These are phyloP conservation scores for Lethrus apterus DNA, from an alignment of 1,140 invertebrate species.

Conservation along the genomic window DNA sequence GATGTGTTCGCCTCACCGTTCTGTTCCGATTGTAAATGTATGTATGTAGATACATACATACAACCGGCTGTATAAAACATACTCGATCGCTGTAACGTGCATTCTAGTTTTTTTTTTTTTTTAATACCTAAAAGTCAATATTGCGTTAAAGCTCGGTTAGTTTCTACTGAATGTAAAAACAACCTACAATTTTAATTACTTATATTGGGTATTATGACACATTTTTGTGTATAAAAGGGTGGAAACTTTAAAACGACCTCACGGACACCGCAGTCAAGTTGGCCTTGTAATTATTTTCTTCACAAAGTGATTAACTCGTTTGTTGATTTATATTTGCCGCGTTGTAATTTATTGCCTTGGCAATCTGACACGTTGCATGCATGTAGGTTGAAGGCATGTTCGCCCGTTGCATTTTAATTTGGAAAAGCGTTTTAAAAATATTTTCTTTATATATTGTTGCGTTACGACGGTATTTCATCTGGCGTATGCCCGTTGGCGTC, in stretches of 20 bases:
- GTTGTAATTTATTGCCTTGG: conserved; percentile 33
- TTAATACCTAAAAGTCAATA: too few species aligned
- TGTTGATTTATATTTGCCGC: conserved; percentile 39
- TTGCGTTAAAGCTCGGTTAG: not conserved
- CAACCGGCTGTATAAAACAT: too few species aligned
- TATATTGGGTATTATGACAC: too few species aligned
- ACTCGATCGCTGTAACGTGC: too few species aligned
- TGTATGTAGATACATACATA: too few species aligned
- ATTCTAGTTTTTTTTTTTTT: too few species aligned
- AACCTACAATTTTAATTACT: not conserved
- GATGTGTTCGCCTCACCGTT: too few species aligned
- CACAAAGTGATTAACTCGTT: conserved; percentile 40
- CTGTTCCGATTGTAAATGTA: too few species aligned
- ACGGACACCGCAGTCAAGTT: conserved; percentile 20
- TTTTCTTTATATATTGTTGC: not conserved
- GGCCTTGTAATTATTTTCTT: conserved; percentile 41
- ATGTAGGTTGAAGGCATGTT: conserved; percentile 39
- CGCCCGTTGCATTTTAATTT: conserved; percentile 39
- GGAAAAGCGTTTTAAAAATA: conserved; percentile 19
- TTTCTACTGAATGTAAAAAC: conserved; percentile 9
- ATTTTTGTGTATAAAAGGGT: conserved; percentile 8
- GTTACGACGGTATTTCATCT: conserved; percentile 4
- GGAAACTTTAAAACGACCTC: conserved; percentile 12
- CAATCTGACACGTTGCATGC: conserved; percentile 40
- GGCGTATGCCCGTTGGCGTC: not conserved